phyloP scores from a whole-genome alignment of 1,140 invertebrate species.

The Micrasema minimum region DNA sequence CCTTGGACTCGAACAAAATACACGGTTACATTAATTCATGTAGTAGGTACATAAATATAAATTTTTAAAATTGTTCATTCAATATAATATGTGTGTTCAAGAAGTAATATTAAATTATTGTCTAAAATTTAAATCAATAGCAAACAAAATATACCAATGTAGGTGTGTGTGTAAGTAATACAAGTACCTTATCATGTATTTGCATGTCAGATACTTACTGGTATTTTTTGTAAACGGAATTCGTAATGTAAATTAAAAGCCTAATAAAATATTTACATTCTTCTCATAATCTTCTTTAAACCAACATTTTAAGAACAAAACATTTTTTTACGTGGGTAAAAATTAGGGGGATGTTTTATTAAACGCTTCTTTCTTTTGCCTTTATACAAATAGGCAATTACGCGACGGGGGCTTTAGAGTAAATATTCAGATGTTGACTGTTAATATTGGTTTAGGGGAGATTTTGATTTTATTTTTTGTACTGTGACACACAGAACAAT shows the following conservation, averaged over 20 bases:
- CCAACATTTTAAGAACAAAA: conserved; percentile 45
- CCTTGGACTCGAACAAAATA: too few species aligned
- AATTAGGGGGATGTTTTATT: conserved; percentile 43
- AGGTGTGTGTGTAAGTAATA: too few species aligned
- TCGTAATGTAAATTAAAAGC: conserved; percentile 33
- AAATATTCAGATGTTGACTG: conserved; percentile 26
- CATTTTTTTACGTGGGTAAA: conserved; percentile 35
- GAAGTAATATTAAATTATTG: too few species aligned
- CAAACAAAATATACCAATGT: too few species aligned
- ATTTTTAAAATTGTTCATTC: too few species aligned
- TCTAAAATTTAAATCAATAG: too few species aligned
- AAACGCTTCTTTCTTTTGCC: conserved; percentile 39
- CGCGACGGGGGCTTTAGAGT: conserved; percentile 30
- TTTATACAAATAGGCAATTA: conserved; percentile 44
- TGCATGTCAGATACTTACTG: too few species aligned
- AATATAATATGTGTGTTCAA: too few species aligned
- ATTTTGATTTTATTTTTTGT: not conserved
- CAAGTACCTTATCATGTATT: too few species aligned
- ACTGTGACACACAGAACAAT: not conserved
- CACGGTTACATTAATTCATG: too few species aligned
- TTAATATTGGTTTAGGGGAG: not conserved
- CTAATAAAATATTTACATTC: conserved; percentile 43
- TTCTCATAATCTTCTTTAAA: conserved; percentile 39
- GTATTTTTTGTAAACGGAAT: not conserved
- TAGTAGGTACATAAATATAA: too few species aligned